Evolutionary conservation across 2,797 vertebrate species (phyloP).

Genomic region (Pteropus rufus): DNA sequence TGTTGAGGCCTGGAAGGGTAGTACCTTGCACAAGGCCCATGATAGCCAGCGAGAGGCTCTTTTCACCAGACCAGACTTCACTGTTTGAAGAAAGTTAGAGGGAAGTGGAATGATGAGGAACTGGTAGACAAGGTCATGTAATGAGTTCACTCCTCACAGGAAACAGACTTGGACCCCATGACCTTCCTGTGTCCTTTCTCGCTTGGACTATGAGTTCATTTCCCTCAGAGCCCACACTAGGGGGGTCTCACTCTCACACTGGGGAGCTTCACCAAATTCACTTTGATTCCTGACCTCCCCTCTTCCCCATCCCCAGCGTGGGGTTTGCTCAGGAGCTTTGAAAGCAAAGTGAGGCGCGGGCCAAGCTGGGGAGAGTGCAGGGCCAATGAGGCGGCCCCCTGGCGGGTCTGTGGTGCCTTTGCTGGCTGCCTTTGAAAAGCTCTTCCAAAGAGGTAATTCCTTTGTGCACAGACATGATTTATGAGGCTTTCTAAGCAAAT

Average conservation of each 20-base stretch:
- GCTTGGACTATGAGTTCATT: background rate
- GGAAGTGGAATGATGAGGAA: background rate
- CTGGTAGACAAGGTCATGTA: background rate
- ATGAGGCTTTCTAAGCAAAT: slow-evolving; percentile 48
- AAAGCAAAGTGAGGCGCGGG: background rate
- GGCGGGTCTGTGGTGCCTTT: background rate
- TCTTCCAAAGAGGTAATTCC: slow-evolving; percentile 51
- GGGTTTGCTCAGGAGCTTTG: background rate
- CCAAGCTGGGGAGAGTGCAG: background rate
- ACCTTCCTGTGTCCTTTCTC: background rate
- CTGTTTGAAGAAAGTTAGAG: background rate
- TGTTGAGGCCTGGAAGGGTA: background rate
- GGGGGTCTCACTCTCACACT: background rate
- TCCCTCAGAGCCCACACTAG: background rate
- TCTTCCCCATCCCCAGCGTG: background rate
- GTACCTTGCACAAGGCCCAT: background rate
- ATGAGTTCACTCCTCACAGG: background rate
- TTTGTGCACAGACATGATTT: slow-evolving; percentile 45
- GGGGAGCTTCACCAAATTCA: background rate
- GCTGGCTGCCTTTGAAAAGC: slow-evolving; percentile 42
- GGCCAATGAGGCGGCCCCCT: background rate
- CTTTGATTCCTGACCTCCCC: background rate
- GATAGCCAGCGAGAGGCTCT: background rate
- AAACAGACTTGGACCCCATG: background rate
- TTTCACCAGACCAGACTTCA: background rate